phyloP scores from a whole-genome alignment of 2,888 invertebrate genomes.

The Sthenelais limicola region DNA sequence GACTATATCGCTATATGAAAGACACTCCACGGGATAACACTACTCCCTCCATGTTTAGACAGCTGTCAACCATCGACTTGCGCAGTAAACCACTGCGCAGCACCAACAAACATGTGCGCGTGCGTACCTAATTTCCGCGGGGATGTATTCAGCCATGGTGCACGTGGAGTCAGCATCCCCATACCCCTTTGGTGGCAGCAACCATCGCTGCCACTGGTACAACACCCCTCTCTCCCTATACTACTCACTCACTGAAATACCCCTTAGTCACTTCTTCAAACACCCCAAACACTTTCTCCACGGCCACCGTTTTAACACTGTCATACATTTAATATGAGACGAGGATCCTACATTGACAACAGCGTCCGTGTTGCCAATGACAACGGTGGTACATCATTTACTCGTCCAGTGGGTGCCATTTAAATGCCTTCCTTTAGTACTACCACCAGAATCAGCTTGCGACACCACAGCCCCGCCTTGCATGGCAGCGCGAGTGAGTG shows the following conservation, averaged over 20 bases:
- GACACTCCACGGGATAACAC: constrained; percentile 61
- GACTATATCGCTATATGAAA: constrained; percentile 66
- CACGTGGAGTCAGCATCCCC: constrained; percentile 32
- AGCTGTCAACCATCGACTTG: constrained; percentile 68
- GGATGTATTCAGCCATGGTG: constrained; percentile 27
- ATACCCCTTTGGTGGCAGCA: not conserved
- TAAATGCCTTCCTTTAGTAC: too few species aligned
- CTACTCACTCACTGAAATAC: not conserved
- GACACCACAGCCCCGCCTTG: too few species aligned
- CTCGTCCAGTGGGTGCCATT: too few species aligned
- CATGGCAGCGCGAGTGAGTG: too few species aligned
- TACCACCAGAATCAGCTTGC: too few species aligned
- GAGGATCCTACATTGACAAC: too few species aligned
- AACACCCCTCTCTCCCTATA: not conserved
- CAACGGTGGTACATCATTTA: too few species aligned
- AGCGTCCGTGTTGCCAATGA: too few species aligned
- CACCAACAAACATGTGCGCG: constrained; percentile 45
- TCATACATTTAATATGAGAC: not conserved
- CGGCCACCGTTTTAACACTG: too few species aligned
- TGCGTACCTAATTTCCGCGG: constrained; percentile 42
- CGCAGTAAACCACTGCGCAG: constrained; percentile 57
- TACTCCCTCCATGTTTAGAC: constrained; percentile 71
- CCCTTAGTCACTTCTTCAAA: too few species aligned
- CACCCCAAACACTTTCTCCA: too few species aligned
- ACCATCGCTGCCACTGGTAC: not conserved